These are phyloP conservation scores for Scophthalmus maximus DNA, from an alignment of 2,113 vertebrate species.

Conservation along the genomic window DNA sequence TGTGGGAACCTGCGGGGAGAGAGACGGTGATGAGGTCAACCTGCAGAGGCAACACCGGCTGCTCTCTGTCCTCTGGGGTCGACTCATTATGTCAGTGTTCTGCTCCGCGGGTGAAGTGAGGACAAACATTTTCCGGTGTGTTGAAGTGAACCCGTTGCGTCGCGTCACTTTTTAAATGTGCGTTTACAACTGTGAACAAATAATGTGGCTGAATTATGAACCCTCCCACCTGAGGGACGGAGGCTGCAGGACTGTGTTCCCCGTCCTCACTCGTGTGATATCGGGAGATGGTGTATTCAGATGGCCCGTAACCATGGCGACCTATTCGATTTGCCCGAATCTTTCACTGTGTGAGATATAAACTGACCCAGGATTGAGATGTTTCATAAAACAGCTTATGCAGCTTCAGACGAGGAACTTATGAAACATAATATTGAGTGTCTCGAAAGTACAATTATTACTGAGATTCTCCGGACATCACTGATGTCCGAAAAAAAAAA, in stretches of 20 bases:
- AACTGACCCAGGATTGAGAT: background rate
- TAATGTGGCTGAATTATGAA: background rate
- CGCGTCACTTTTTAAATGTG: background rate
- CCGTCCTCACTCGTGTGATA: conserved; percentile 29
- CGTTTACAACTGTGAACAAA: background rate
- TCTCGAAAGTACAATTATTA: too few relatives aligned
- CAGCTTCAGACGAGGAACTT: background rate
- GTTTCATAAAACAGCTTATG: background rate
- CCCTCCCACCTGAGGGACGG: conserved; percentile 9
- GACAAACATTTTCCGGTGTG: conserved; percentile 36
- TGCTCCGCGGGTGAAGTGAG: conserved; percentile 48
- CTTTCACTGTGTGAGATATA: too few relatives aligned
- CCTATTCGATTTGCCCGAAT: conserved; percentile 62
- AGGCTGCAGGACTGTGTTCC: conserved; percentile 30
- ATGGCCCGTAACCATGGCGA: conserved; percentile 69
- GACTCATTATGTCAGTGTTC: conserved; percentile 48
- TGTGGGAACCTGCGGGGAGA: conserved; percentile 61
- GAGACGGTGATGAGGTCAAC: conserved; percentile 33
- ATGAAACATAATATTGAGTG: too few relatives aligned
- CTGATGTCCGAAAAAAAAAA: too few relatives aligned
- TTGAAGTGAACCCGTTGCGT: background rate
- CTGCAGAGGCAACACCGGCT: conserved; percentile 31
- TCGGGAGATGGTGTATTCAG: conserved; percentile 35
- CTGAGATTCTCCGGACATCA: too few relatives aligned
- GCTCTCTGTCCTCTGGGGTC: conserved; percentile 27